Evolutionary conservation across 1,140 invertebrate species (phyloP).

Genomic region (Eubasilissa regina): DNA sequence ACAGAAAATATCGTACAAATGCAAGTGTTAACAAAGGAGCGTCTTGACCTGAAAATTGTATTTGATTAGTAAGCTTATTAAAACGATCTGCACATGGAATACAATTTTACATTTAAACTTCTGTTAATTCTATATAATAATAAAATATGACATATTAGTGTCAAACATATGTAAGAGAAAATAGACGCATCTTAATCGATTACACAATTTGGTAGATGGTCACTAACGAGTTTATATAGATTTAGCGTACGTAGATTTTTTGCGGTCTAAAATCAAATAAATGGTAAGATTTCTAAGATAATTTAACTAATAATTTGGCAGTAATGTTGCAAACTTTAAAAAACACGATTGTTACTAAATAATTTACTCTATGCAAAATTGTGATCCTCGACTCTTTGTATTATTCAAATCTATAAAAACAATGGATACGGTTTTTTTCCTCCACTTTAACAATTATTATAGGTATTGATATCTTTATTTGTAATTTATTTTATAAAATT

Average conservation of each 20-base stretch:
- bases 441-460: conserved; percentile 57
- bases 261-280: too few relatives aligned
- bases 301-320: background rate
- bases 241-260: too few relatives aligned
- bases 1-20: background rate
- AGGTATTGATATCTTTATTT: conserved; percentile 58
- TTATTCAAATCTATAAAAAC: conserved; percentile 45
- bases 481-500: conserved; percentile 72
- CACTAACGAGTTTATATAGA: too few relatives aligned
- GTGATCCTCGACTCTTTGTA: conserved; percentile 22
- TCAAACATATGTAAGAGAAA: too few relatives aligned
- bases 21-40: background rate
- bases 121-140: too few relatives aligned
- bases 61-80: too few relatives aligned
- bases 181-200: too few relatives aligned
- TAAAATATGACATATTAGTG: too few relatives aligned
- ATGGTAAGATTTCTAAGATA: too few relatives aligned
- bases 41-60: background rate
- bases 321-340: background rate
- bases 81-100: too few relatives aligned
- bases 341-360: conserved; percentile 5
- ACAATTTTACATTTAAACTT: too few relatives aligned
- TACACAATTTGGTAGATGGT: too few relatives aligned
- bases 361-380: conserved; percentile 23
- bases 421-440: conserved; percentile 15